Evolutionary conservation across 2,888 invertebrate species (phyloP).

Genomic region (Trilocha varians): DNA sequence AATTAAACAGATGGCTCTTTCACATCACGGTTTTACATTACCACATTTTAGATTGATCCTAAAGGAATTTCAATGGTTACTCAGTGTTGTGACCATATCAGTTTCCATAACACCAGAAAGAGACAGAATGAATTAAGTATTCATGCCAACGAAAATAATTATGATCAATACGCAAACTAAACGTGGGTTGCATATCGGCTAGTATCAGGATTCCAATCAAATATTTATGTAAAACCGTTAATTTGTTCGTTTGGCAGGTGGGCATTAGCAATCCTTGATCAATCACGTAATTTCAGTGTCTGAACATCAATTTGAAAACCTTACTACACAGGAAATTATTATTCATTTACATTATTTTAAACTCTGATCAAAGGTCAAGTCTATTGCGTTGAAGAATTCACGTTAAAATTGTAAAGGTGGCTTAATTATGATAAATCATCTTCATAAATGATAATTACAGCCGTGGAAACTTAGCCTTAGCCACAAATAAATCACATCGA

Average conservation of each 20-base stretch:
- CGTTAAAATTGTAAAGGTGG: constrained; percentile 36
- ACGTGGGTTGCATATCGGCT: constrained; percentile 36
- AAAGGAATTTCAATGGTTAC: no score
- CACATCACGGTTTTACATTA: no score
- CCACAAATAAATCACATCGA: constrained; percentile 47
- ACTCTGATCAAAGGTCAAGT: constrained; percentile 41
- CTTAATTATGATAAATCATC: constrained; percentile 57
- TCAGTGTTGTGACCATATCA: no score
- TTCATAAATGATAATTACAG: constrained; percentile 43
- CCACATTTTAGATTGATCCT: no score
- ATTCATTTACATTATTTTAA: constrained; percentile 18
- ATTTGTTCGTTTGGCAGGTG: no score
- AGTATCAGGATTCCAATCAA: not conserved
- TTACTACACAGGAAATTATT: constrained; percentile 23
- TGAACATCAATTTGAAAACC: constrained; percentile 1
- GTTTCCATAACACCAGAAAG: not conserved
- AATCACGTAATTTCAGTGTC: not conserved
- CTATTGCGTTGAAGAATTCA: constrained; percentile 23
- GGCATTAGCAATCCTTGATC: no score
- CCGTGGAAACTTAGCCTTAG: constrained; percentile 27
- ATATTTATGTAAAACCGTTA: not conserved
- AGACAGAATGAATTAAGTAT: not conserved
- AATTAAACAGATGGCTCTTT: no score
- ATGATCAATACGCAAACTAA: constrained; percentile 50
- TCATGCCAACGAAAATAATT: constrained; percentile 8